Evolutionary conservation across 1,140 invertebrate species (phyloP), one percentile per base, ranked within the genome.

Genomic region (Diorhabda sublineata): DNA sequence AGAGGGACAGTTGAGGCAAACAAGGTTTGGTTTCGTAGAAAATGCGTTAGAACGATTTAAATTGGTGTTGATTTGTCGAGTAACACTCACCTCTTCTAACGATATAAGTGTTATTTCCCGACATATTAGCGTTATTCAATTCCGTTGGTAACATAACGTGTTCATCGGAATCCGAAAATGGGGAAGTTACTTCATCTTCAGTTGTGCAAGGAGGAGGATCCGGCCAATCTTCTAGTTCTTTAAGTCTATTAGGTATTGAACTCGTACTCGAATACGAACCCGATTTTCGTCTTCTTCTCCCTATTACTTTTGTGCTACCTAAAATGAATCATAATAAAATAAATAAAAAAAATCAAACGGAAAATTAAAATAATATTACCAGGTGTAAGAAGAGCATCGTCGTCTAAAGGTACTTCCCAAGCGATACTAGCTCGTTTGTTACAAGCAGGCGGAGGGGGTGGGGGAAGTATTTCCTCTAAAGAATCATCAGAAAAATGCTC

Each of bases 401-500:
- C 76, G 78, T 89, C 89, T 66, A 93, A 83, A 61, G 91, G 88
- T 45, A 93, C 91, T 83, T 93, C 91, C 91, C 91, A 92, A 64
- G 91, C 91, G 58, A 93, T 92, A 73, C 90, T 91, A 74, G 88
- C 87, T 70, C 90, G 85, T 81, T 92, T 92, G 76, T 87, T 87
- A 67, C 71, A 83, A 84, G 69, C 84, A 76, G 82, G 84, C 56
- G 77, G 82, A 2, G 84, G 86, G 62, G 78, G 83, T 3, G 84
- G 86, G 6, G 88, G 87, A 63, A 90, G 87, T 71, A 89, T 85
- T 75, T 91, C 90, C 78, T 93, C 92, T 61, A 93, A 78, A 3
- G 91, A 93, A 78, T 93, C 91, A 78, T 93, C 92, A 4, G 91
- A 93, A 78, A 93, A 93, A 69, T 89, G 87, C 71, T 90, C 89